Evolutionary conservation across 2,113 vertebrate genomes (phyloP).

Genomic region (Tyto alba): DNA sequence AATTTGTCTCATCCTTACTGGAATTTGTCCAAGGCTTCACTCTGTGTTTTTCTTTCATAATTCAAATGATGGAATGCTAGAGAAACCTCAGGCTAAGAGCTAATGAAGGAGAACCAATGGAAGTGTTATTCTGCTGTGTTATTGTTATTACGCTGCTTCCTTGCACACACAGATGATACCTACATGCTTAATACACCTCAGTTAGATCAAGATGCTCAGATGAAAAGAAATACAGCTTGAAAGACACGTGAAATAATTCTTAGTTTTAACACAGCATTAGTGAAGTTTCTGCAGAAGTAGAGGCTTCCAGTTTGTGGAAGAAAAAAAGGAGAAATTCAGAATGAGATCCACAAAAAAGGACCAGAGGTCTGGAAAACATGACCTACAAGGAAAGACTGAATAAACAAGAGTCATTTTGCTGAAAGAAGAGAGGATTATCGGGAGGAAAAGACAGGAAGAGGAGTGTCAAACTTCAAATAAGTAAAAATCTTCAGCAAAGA

Average conservation of each 20-base stretch:
- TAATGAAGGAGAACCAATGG: not conserved
- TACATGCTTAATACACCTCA: not conserved
- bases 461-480: not conserved
- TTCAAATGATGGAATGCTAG: not conserved
- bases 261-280: not conserved
- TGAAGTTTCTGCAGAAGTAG: not conserved
- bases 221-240: not conserved
- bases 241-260: not conserved
- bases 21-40: not conserved
- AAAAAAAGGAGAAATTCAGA: not conserved
- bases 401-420: not conserved
- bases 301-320: not conserved
- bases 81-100: not conserved
- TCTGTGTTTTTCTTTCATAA: not conserved
- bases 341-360: not conserved
- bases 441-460: not conserved
- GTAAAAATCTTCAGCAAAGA: not conserved
- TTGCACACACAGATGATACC: not conserved
- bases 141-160: not conserved
- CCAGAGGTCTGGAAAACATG: not conserved
- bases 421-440: not conserved
- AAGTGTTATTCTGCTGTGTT: not conserved
- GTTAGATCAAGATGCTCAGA: not conserved
- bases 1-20: not conserved
- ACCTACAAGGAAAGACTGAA: not conserved